Evolutionary conservation across 2,888 invertebrate species (phyloP), one percentile per base, ranked within the genome.

Genomic region (Morpho helenor): DNA sequence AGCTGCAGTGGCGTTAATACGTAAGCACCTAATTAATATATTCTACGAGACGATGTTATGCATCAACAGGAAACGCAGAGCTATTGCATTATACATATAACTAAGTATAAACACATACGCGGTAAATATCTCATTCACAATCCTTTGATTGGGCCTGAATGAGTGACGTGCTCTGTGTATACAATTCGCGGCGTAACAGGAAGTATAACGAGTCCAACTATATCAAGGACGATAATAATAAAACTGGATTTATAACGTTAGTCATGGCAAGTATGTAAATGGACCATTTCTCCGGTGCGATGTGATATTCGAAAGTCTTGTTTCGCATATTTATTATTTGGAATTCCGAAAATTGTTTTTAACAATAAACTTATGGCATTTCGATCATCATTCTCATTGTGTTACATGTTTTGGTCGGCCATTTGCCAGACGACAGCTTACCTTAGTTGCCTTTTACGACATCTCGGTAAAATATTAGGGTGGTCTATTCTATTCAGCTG

Each of bases 81-180:
- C 73, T 75, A 71, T 70, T 71, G 72, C 71, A 71, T 71, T 74
- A 73, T 69, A 73, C 64, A 66, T 64, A 69, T 71, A 76, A 71
- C 71, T 68, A 31, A 31, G 31, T 31, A 71, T 68, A 75, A 62
- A 63, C 67, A 59, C 66, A 67, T 78, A 74, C 72, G 78, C 76
- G 74, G 81, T 80, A 84, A 87, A 85, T 86, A 87, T 87, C 87
- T 87, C 83, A 87, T 87, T 87, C 87, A 82, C 74, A 74, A 82
- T 85, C 84, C 85, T 87, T 87, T 84, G 87, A 88, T 88, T 87
- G 83, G 80, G 79, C 74, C 73, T 83, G 83, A 87, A 87, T 86
- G 87, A 86, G 80, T 87, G 87, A 87, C 88, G 87, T 86, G 87
- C 77, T 79, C 73, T 72, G 84, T 77, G 77, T 86, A 80, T 81